These are phyloP conservation scores for Erynnis tages DNA, from an alignment of 2,888 invertebrate genomes.

Conservation along the genomic window DNA sequence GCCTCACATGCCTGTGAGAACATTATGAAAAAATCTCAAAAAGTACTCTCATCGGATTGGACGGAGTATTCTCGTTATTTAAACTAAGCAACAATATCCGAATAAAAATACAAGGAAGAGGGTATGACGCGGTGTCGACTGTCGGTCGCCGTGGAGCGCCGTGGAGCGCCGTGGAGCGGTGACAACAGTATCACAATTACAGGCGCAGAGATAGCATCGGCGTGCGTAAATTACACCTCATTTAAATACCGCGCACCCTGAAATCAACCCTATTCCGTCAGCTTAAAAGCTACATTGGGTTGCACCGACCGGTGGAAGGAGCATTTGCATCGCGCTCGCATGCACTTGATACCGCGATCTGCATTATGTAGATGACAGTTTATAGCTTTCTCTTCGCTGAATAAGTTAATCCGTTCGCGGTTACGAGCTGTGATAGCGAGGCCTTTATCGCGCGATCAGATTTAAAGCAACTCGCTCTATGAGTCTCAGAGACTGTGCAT, in stretches of 20 bases:
- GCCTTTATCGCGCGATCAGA: not conserved
- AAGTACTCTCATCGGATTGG: too few relatives aligned
- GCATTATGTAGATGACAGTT: slow-evolving; percentile 15
- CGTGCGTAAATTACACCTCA: slow-evolving; percentile 32
- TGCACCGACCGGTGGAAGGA: slow-evolving; percentile 23
- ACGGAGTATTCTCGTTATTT: too few relatives aligned
- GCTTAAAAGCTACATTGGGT: slow-evolving; percentile 27
- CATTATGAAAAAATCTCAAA: too few relatives aligned
- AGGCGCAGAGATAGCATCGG: slow-evolving; percentile 19
- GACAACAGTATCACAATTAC: slow-evolving; percentile 40
- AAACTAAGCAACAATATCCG: too few relatives aligned
- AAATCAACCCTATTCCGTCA: slow-evolving; percentile 9
- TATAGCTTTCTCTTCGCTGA: slow-evolving; percentile 29
- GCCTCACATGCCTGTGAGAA: too few relatives aligned
- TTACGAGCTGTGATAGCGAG: slow-evolving; percentile 8
- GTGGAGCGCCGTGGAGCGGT: slow-evolving; percentile 19
- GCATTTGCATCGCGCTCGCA: slow-evolving; percentile 26
- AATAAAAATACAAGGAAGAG: too few relatives aligned
- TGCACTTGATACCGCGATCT: slow-evolving; percentile 18
- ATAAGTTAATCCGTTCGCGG: slow-evolving; percentile 31
- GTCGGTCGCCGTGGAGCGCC: not conserved
- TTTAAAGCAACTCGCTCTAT: not conserved
- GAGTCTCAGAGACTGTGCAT: not conserved
- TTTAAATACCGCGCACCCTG: slow-evolving; percentile 26
- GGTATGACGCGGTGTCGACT: too few relatives aligned